These are phyloP conservation scores for Odocoileus virginianus DNA, from an alignment of 2,113 vertebrate species.

Conservation along the genomic window DNA sequence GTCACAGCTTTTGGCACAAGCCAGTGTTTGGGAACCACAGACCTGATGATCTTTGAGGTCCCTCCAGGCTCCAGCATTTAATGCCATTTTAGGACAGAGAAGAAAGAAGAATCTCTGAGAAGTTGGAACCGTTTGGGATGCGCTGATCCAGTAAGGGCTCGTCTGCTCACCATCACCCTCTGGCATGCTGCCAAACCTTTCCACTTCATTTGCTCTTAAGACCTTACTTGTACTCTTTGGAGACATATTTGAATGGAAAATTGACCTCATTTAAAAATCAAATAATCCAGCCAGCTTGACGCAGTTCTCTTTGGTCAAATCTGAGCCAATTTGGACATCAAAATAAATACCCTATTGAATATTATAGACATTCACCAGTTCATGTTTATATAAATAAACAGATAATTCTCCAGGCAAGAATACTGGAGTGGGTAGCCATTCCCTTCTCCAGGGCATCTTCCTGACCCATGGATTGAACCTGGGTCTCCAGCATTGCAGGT, in stretches of 20 bases:
- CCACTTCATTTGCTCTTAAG: not conserved
- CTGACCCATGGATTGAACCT: not conserved
- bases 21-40: not conserved
- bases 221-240: not conserved
- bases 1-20: not conserved
- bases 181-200: not conserved
- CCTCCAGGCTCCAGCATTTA: not conserved
- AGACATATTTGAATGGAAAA: constrained; percentile 26
- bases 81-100: not conserved
- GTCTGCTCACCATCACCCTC: not conserved
- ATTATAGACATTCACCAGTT: not conserved
- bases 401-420: not conserved
- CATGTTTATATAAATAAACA: not conserved
- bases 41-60: not conserved
- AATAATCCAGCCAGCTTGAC: not conserved
- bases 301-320: not conserved
- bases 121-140: not conserved
- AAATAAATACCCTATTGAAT: constrained; percentile 17
- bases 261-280: constrained; percentile 28
- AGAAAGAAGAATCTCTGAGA: constrained; percentile 14
- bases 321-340: not conserved
- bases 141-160: not conserved
- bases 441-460: not conserved
- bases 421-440: not conserved
- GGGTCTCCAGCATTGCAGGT: not conserved